These are phyloP conservation scores for Coptodon rendalli DNA, from an alignment of 2,113 vertebrate species.

Conservation along the genomic window DNA sequence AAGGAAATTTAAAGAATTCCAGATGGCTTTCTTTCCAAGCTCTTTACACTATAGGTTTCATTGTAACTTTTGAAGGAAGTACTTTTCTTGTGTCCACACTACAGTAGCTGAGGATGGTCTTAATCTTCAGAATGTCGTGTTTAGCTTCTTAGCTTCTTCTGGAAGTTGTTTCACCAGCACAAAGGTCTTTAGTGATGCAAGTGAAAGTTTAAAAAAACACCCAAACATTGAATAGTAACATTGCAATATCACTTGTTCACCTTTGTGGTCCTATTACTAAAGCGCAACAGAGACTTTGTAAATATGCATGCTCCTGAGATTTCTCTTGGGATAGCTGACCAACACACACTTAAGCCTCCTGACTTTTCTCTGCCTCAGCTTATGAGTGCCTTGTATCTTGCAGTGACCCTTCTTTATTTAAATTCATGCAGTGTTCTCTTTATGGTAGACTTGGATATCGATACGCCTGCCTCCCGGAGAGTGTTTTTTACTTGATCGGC, in stretches of 20 bases:
- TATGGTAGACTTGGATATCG: rapidly evolving
- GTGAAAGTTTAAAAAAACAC: neutral
- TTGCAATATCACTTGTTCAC: neutral
- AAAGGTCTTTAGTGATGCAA: neutral
- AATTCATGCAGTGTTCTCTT: neutral
- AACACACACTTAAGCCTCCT: neutral
- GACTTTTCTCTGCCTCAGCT: neutral
- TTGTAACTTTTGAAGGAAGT: neutral
- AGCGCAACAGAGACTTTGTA: neutral
- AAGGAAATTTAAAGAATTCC: neutral
- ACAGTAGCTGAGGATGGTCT: neutral
- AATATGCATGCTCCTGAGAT: neutral
- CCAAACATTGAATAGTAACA: neutral
- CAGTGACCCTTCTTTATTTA: neutral
- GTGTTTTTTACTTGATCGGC: neutral
- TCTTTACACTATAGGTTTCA: neutral
- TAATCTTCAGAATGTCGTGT: neutral
- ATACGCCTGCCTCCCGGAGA: rapidly evolving
- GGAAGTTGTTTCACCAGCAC: neutral
- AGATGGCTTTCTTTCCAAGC: neutral
- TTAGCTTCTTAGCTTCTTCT: neutral
- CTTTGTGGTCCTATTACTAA: neutral
- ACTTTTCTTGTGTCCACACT: neutral
- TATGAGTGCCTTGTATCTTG: neutral
- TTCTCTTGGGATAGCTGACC: neutral